Evolutionary conservation across 30 jellyfish, hydroid and myxozoan genomes (phyloP), one percentile per base, ranked within the genome.

Genomic region (Pseudorhiza aurosa): DNA sequence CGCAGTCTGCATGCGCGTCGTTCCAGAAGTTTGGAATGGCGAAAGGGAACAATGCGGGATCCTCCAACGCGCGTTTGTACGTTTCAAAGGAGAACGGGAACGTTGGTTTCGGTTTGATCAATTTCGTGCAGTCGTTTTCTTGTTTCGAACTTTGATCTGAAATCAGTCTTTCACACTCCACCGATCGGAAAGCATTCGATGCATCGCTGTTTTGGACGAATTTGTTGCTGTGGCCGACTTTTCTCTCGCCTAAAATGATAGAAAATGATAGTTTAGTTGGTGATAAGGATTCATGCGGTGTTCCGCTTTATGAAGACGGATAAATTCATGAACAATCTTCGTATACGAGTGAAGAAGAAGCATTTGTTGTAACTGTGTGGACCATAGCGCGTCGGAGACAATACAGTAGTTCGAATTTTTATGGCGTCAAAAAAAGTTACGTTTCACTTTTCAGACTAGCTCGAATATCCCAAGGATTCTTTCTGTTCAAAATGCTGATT

Each of bases 21-120:
- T 46, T 65, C 92, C 89, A 77, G 53, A 87, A 75, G 58, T 87
- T 58, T 9, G 96, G 96, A 42, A 87, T 73, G 43, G 85, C 80
- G 37, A 87, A 87, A 33, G 89, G 85, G 47, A 87, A 87, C 60
- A 60, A 45, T n/a, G 96, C 83, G 31, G 88, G 81, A 45, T 68
- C 92, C 39, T 76, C 89, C 14, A 75, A 19, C 0, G 92, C 83
- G 6, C 89, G 68, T 36, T 75, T 60, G 88, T 58, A 84, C 30
- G 85, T 84, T 63, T 84, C 95, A 22, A 72, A 27, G 31, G 88
- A 68, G 19, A 84, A 84, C 11, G 95, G 95, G 44, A 84, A 68
- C 17, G 95, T 84, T 17, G 95, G 95, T 22, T 72, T 72, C 26
- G 95, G 95, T 39, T 80, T 80, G 65, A 80, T 42, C 36, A 68